Conservation (phyloP, 2,888 invertebrate genomes). For the Melangyna quadrimaculata region DNA sequence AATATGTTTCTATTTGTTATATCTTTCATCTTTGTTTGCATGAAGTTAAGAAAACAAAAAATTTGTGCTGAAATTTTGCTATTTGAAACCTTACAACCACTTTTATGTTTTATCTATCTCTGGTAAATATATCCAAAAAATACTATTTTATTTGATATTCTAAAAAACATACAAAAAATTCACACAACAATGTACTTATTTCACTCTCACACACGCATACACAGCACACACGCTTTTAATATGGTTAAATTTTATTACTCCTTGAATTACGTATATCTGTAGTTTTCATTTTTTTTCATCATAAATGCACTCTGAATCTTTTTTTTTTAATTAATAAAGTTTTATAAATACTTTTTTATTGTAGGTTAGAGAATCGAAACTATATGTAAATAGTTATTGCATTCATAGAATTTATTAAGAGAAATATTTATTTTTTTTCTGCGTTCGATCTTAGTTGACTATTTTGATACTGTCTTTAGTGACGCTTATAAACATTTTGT, state of each 20-base stretch:
- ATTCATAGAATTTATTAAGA: not conserved
- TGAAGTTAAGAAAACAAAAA: slow-evolving; percentile 2
- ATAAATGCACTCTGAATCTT: slow-evolving; percentile 40
- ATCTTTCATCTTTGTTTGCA: not conserved
- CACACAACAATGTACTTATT: not conserved
- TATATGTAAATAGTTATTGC: not conserved
- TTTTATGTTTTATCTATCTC: slow-evolving; percentile 28
- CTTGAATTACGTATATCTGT: slow-evolving; percentile 69
- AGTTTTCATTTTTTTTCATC: slow-evolving; percentile 39
- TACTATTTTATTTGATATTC: slow-evolving; percentile 53
- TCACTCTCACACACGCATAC: slow-evolving; percentile 16
- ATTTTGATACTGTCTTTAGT: not conserved
- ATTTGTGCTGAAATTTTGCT: slow-evolving; percentile 53
- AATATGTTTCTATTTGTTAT: not conserved
- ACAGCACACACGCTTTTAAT: slow-evolving; percentile 11
- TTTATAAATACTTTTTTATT: slow-evolving; percentile 49
- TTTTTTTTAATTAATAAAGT: slow-evolving; percentile 31
- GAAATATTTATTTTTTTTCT: not conserved
- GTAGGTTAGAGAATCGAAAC: slow-evolving; percentile 18
- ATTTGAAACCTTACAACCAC: slow-evolving; percentile 56
- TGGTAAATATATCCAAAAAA: slow-evolving; percentile 66
- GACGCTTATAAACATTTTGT: not conserved
- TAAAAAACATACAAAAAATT: slow-evolving; percentile 27
- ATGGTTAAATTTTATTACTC: slow-evolving; percentile 37
- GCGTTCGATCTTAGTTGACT: not conserved